Conservation (phyloP, 2,797 vertebrate genomes). For the Siniperca obscura region DNA sequence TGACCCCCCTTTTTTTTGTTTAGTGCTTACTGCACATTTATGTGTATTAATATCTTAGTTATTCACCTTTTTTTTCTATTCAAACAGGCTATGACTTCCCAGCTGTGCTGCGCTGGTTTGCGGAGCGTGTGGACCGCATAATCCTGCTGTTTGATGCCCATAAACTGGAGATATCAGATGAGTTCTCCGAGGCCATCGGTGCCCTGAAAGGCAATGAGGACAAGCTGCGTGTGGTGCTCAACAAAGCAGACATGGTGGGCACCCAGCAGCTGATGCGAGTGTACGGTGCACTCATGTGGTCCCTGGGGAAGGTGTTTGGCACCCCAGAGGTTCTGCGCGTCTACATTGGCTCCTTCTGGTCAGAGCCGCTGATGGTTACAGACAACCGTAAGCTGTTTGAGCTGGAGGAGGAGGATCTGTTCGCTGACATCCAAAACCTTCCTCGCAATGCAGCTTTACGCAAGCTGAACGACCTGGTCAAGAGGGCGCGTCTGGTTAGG, state of each 20-base stretch:
- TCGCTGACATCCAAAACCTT: slow-evolving; percentile 93
- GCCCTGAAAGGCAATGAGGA: slow-evolving; percentile 94
- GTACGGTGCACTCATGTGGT: slow-evolving; percentile 97
- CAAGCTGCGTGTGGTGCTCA: slow-evolving; percentile 95
- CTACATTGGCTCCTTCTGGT: slow-evolving; percentile 97
- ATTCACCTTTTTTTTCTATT: background rate
- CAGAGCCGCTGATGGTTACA: slow-evolving; percentile 91
- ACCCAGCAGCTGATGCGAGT: slow-evolving; percentile 97
- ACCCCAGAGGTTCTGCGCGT: slow-evolving; percentile 95
- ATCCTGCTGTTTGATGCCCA: slow-evolving; percentile 96
- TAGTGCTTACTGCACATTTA: background rate
- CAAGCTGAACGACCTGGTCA: slow-evolving; percentile 95
- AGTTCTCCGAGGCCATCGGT: slow-evolving; percentile 93
- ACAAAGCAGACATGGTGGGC: slow-evolving; percentile 96
- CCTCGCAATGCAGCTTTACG: slow-evolving; percentile 92
- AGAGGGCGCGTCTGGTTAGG: slow-evolving; percentile 92
- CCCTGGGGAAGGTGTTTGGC: slow-evolving; percentile 93
- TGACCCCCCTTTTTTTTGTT: background rate
- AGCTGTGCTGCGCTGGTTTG: slow-evolving; percentile 94
- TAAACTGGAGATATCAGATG: slow-evolving; percentile 96
- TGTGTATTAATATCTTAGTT: background rate
- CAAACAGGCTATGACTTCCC: slow-evolving; percentile 93
- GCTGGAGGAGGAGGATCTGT: slow-evolving; percentile 94
- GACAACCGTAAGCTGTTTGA: slow-evolving; percentile 93
- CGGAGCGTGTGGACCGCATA: slow-evolving; percentile 94